Percentiles rank a stretch among this genome's conserved stretches.
Evolutionary conservation across 30 jellyfish, hydroid and myxozoan species (phyloP).

Genomic region (Aurelia coerulea): DNA sequence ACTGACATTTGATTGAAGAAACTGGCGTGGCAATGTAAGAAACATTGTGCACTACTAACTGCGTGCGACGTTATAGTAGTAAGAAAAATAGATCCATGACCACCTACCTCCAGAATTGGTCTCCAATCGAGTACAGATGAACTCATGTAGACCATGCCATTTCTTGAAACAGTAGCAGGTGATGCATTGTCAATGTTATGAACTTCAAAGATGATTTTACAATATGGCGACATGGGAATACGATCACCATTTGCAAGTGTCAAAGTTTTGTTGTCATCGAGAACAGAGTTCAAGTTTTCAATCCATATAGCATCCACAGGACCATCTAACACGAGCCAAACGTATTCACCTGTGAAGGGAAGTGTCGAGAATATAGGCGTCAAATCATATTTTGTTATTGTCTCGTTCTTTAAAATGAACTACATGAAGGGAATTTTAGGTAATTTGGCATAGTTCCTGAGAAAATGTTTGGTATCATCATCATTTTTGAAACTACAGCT

Average conservation of each 20-base stretch:
- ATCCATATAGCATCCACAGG: slow-evolving; percentile 99
- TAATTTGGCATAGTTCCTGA: too few relatives aligned
- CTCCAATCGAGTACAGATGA: slow-evolving; percentile 95
- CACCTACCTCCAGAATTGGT: slow-evolving; percentile 83
- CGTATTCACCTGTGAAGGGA: slow-evolving; percentile 75
- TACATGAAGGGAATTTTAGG: too few relatives aligned
- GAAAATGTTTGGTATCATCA: too few relatives aligned
- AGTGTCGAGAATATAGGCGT: too few relatives aligned
- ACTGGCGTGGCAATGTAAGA: too few relatives aligned
- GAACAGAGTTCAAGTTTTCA: slow-evolving; percentile 91
- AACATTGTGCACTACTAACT: too few relatives aligned
- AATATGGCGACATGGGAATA: slow-evolving; percentile 92
- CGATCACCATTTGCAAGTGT: slow-evolving; percentile 98
- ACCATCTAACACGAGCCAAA: slow-evolving; percentile 94
- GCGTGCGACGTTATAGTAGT: too few relatives aligned
- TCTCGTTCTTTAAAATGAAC: too few relatives aligned
- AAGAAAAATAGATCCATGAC: background rate
- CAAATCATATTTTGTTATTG: too few relatives aligned
- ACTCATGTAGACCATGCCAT: slow-evolving; percentile 98
- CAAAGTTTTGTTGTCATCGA: slow-evolving; percentile 92
- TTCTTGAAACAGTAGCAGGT: slow-evolving; percentile 96
- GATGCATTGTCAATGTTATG: slow-evolving; percentile 97
- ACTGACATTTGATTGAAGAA: too few relatives aligned
- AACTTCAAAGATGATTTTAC: slow-evolving; percentile 89
- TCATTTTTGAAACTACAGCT: too few relatives aligned